Evolutionary conservation across 2,113 vertebrate species (phyloP).

Genomic region (Calonectris borealis): DNA sequence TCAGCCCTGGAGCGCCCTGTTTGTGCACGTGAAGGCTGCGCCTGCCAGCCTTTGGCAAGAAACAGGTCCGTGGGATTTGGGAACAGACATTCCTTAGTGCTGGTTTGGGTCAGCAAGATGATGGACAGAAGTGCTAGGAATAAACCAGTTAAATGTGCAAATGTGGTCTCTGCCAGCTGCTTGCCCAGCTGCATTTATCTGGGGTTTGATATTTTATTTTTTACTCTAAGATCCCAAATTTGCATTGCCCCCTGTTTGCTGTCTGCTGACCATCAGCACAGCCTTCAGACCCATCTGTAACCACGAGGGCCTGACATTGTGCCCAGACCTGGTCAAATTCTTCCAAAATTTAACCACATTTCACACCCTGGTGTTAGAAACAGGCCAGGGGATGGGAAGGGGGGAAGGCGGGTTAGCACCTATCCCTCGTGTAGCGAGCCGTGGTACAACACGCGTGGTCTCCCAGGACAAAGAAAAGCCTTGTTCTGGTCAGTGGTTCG

Average conservation of each 20-base stretch:
- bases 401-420: background rate
- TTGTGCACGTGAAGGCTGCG: fast-evolving
- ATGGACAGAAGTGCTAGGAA: background rate
- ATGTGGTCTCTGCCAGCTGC: background rate
- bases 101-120: background rate
- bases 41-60: background rate
- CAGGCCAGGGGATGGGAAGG: fast-evolving
- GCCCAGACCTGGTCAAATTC: background rate
- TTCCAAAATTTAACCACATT: background rate
- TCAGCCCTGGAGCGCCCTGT: background rate
- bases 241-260: no score
- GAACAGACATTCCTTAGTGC: fast-evolving
- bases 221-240: background rate
- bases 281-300: background rate
- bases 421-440: fast-evolving
- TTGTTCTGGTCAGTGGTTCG: fast-evolving
- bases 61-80: background rate
- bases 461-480: background rate
- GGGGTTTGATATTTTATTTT: background rate
- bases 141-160: no score
- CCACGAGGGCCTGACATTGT: background rate
- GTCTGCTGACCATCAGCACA: fast-evolving
- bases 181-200: background rate
- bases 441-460: fast-evolving
- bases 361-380: fast-evolving